Evolutionary conservation across 1,140 invertebrate genomes (phyloP), one percentile per base, ranked within the genome.

Genomic region (Augochlora pura): DNA sequence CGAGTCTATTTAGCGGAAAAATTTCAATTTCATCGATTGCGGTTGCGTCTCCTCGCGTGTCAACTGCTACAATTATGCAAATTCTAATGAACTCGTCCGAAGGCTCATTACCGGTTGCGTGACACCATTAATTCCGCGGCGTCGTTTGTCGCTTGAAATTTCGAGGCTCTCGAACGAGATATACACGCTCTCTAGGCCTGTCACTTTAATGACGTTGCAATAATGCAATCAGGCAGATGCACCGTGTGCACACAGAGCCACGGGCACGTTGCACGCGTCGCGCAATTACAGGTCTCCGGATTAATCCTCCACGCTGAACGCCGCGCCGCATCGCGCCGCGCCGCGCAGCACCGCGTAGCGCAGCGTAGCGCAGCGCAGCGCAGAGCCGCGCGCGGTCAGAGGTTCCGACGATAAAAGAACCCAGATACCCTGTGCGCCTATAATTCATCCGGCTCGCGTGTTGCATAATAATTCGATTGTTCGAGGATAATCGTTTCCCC

Each of bases 211-310:
- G 60, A 49, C 63, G 52, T 72, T 52, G 69, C 63, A 59, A 57
- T 70, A 72, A 81, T 12, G 80, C 80, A 57, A 76, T 64, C 46
- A 23, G 23, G 49, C 65, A 69, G 76, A 69, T 77, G 67, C 60
- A n/a, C 16, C 54, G 16, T 77, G 16, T 38, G 49, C 66, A 63
- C 32, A 54, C 46, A 42, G 42, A 14, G 21, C 16, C 46, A 27
- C 32, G 71, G n/a, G n/a, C 60, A 69, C 57, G 52, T 32, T 25
- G 27, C 27, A 16, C 21, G n/a, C 52, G 16, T 38, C n/a, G 7
- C 8, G 54, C 72, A 63, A 80, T 81, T 72, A 52, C 46, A 54
- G 54, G 8, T 81, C 16, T 27, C 59, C 5, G 68, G 39, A 77
- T 80, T 80, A 80, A 80, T 67, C 57, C n/a, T 23, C 21, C 27